Percentiles rank a stretch among this genome's conserved stretches.
Evolutionary conservation across 2,797 vertebrate genomes (phyloP).

Genomic region (Peromyscus attwateri): DNA sequence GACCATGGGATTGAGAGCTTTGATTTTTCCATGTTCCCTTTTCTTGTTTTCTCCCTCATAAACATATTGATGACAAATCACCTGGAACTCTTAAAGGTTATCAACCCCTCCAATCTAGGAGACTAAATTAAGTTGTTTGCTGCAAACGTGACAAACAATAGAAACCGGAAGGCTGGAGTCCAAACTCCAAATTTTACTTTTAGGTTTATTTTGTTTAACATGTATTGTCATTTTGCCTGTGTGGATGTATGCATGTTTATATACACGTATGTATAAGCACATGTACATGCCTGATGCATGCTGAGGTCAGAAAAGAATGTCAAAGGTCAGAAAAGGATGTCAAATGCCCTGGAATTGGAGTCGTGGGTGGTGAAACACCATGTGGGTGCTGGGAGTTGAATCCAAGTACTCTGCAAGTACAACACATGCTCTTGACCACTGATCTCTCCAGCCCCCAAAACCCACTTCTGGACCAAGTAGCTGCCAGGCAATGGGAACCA

Average conservation of each 20-base stretch:
- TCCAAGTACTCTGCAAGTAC: neutral
- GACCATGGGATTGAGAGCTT: neutral
- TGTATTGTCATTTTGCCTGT: neutral
- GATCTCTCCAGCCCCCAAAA: neutral
- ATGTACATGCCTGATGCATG: neutral
- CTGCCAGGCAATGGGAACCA: neutral
- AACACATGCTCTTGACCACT: neutral
- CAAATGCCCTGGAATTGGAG: neutral
- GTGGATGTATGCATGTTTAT: neutral
- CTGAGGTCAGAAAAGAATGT: neutral
- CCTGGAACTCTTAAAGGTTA: slow-evolving; percentile 39
- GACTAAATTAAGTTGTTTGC: neutral
- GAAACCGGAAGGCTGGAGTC: neutral
- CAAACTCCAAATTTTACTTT: neutral
- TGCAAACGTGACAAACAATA: neutral
- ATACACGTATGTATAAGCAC: neutral
- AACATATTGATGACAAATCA: slow-evolving; percentile 59
- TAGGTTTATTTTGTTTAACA: neutral
- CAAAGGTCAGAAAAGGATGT: neutral
- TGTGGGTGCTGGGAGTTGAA: neutral
- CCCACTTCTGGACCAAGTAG: neutral
- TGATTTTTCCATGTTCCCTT: slow-evolving; percentile 50
- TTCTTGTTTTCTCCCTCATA: slow-evolving; percentile 32
- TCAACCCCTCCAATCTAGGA: neutral
- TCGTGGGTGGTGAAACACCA: too few species aligned